Base-by-base conservation (phyloP, 1,140 invertebrate genomes). In the Aphis craccivora region DNA sequence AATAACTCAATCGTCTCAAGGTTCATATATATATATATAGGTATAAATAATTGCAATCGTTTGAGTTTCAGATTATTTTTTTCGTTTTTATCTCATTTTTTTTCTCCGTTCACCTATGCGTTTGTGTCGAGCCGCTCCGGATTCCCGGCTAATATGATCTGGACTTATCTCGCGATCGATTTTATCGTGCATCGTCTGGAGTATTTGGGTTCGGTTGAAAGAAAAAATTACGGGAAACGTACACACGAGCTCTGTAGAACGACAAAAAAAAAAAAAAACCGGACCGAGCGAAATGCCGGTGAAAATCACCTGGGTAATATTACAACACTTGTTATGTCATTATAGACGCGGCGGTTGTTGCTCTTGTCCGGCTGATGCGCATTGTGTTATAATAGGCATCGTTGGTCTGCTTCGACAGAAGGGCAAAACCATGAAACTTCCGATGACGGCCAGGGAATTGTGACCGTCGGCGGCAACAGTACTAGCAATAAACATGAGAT, bases 1-100 rank as follows among this genome's bases (percentile, higher is more conserved):
- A 93, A 93, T 93, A 93, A 93, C 91, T 93, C 81, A 93, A 93
- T 93, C 51, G 60, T 53, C 35, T 86, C 67, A 35, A 37, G 0
- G 11, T 20, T 22, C 18, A 2, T 6, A 22, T 60, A 55, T 30
- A 20, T 87, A 45, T 48, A 25, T 9, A 60, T 30, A 30, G n/a
- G n/a, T 48, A 48, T 14, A 45, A 1, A 40, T 45, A 43, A 30
- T 92, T 11, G 35, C 22, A 51, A 51, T 93, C 18, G 45, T 93
- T 37, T 14, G 67, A 30, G 30, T 40, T 55, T 67, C 3, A 25
- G 60, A 67, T n/a, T 40, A 4, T 55, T 53, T 60, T 60, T 43
- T 35, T 91, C 25, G 18, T 76, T 22, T 45, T 76, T 45, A 48
- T 35, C 25, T 25, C 30, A 18, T 35, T 22, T 89, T 81, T 67